Conservation (phyloP, 2,797 vertebrate genomes). For the Cyclura pinguis region DNA sequence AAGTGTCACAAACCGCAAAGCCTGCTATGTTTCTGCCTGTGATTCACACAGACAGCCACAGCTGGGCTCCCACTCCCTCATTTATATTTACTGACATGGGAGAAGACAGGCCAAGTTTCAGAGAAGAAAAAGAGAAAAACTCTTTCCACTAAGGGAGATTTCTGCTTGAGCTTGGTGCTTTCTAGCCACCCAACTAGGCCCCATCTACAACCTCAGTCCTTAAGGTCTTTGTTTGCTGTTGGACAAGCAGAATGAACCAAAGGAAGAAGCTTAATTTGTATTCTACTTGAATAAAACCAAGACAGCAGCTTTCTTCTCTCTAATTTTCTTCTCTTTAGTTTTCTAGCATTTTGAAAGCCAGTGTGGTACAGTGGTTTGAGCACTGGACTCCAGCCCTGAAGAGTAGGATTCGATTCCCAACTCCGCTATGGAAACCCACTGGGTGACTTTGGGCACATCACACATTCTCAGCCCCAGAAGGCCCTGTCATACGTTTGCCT, state of each 20-base stretch:
- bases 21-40: not conserved
- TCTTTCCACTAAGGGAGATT: not conserved
- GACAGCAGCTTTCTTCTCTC: not conserved
- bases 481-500: too few species aligned
- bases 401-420: too few species aligned
- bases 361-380: too few species aligned
- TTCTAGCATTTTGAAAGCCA: too few species aligned
- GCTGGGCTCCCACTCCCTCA: not conserved
- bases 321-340: not conserved
- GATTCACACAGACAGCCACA: not conserved
- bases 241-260: not conserved
- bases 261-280: not conserved
- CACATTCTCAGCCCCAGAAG: too few species aligned
- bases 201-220: not conserved
- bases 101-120: not conserved
- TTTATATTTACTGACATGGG: not conserved
- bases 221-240: too few species aligned
- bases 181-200: not conserved
- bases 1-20: not conserved
- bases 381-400: too few species aligned
- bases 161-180: too few species aligned
- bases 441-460: too few species aligned
- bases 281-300: not conserved
- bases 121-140: not conserved
- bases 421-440: too few species aligned